Conservation (phyloP, 1,140 invertebrate species). For the Neodiprion lecontei region DNA sequence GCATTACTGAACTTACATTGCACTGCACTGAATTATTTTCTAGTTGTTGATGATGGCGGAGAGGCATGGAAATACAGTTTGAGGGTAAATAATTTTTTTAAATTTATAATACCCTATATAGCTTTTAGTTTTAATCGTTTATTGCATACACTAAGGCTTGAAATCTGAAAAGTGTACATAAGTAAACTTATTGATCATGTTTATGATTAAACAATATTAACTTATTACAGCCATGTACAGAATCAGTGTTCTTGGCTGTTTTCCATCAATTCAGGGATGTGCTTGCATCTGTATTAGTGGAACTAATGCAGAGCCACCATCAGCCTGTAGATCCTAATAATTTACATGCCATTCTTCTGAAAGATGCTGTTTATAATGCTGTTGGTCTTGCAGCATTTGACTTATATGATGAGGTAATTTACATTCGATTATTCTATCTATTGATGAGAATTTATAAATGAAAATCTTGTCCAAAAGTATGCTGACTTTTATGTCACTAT, state of each 20-base stretch:
- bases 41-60: constrained; percentile 82
- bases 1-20: constrained; percentile 17
- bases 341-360: constrained; percentile 79
- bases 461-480: background rate
- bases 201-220: constrained; percentile 18
- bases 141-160: too few relatives aligned
- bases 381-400: constrained; percentile 90
- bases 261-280: constrained; percentile 80
- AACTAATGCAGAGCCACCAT: constrained; percentile 71
- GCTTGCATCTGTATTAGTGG: constrained; percentile 77
- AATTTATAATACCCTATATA: background rate
- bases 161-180: constrained; percentile 12
- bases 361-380: constrained; percentile 96
- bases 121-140: too few relatives aligned
- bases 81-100: constrained; percentile 66
- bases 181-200: constrained; percentile 12
- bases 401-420: constrained; percentile 85
- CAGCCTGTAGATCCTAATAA: constrained; percentile 72
- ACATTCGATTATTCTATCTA: background rate
- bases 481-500: constrained; percentile 7
- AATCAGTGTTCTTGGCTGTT: constrained; percentile 83
- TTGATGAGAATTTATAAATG: background rate
- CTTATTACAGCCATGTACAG: constrained; percentile 80
- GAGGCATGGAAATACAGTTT: constrained; percentile 93
- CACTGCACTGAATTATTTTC: constrained; percentile 37